Evolutionary conservation across 2,113 vertebrate genomes (phyloP), one percentile per base, ranked within the genome.

Genomic region (Cyprinodon variegatus): DNA sequence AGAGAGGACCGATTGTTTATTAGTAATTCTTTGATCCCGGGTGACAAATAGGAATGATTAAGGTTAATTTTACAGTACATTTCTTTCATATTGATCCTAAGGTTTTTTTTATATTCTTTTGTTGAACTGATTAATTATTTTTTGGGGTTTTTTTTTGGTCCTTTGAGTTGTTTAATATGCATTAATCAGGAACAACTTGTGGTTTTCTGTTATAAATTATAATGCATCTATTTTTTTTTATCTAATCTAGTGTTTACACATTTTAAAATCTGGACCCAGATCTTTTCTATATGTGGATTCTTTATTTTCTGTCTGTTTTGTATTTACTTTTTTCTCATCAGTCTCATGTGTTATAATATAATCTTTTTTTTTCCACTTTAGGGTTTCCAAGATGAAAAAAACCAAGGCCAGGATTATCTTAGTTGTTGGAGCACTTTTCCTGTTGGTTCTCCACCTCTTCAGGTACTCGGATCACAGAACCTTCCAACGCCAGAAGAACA

Each of bases 351-450:
- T 41, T 70, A 57, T 72, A 45, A 41, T 0, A 46, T 22, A 65
- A 20, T 39, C 39, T 0, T 72, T 3, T 70, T 79, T 70, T 64
- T 74, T 85, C 77, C n/a, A 78, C 57, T 75, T 5, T 86, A 91
- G 89, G 76, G 17, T 60, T 76, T 77, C 17, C 38, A 90, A n/a
- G 57, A 94, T 93, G 89, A 85, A 38, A 67, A 57, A 11, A 0
- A 29, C 41, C 59, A 83, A 17, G 17, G 0, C 22, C 9, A 78
- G 4, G 40, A 29, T 8, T 1, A n/a, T 85, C 1, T 4, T 91
- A 59, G 4, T 92, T 59, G 61, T 61, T 0, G 79, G 36, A 61
- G 38, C 20, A 66, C 22, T 86, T 57, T 43, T 48, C 36, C 74
- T 90, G 29, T 22, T 93, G 53, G 63, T 87, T 20, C 38, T 92